Evolutionary conservation across 1,140 invertebrate species (phyloP), one percentile per base, ranked within the genome.

Genomic region (Psilanteris sp.): DNA sequence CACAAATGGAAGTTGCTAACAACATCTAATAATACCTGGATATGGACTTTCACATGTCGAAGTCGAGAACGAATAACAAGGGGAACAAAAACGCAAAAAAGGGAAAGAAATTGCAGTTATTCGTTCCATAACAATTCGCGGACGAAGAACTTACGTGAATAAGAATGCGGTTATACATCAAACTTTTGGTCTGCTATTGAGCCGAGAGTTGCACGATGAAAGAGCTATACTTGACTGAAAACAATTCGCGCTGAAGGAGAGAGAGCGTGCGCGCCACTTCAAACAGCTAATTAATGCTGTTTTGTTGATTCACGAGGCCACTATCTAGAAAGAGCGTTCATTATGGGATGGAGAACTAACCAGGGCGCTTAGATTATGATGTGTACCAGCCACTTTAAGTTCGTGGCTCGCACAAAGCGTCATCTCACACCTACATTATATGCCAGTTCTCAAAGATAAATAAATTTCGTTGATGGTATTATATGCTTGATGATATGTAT

Each of bases 211-310:
- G 46, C 37, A 10, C 46, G 11, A 34, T 61, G 61, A 68, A 68
- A 68, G 62, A 68, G 55, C 7, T 36, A 52, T 41, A 68, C 62
- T 75, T 68, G 72, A 75, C 46, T 29, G 54, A 75, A 62, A 75
- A 75, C 72, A 75, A 75, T 75, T 16, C 55, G 31, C 39, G 32
- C 4, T 20, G 36, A 34, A 22, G 24, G 24, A 68, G 26, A 41
- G 52, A 55, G 34, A 26, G 20, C 11, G 52, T 10, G 44, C 6
- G 43, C 20, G 41, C 72, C 50, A 70, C 72, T 76, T 76, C 55
- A 76, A 68, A 62, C 72, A 70, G 64, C 73, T 76, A 76, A 76
- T 76, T 76, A 76, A 76, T 76, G 64, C 73, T 76, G 46, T 76
- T 76, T 76, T 76, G 73, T 76, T 76, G 73, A 76, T 70, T 70